Evolutionary conservation across 2,797 vertebrate genomes (phyloP), one percentile per base, ranked within the genome.

Genomic region (Sebastes kiyomatsui): DNA sequence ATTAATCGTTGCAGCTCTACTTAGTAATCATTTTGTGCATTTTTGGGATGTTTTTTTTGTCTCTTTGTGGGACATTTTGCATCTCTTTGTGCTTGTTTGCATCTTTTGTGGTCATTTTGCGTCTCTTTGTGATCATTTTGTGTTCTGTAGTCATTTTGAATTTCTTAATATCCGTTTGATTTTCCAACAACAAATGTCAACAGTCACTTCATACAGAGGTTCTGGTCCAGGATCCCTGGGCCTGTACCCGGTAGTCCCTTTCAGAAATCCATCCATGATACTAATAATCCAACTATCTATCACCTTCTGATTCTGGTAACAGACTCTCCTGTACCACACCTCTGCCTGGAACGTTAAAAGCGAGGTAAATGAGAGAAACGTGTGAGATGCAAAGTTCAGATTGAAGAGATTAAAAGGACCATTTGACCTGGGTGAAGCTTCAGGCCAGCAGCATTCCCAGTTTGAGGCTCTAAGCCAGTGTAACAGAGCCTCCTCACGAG

Each of bases 381-480:
- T 58, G 69, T 1, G 7, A 72, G 58, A 46, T 69, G 38, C 67
- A 52, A 79, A 85, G 67, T 67, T 72, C 71, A 12, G 10, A 72
- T 8, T 28, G 8, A 69, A 38, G 67, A 74, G 59, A 76, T 79
- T 59, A 84, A 70, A 25, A 62, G 5, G 32, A 67, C 23, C 46
- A 72, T 84, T 65, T 83, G 76, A 87, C 81, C 85, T 55, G 80
- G 16, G 66, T 67, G 16, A 76, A 77, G 65, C 69, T 81, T 81
- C 55, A 20, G 58, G 65, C 75, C 33, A 27, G 67, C 77, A 52
- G 32, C 69, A 52, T 83, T 85, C 77, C 70, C 82, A 75, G 49
- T 25, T 59, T 22, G 9, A 54, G 52, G 62, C 82, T 83, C 67
- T 65, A 42, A 58, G 64, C 46, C 79, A 81, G 71, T n/a, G 27